A percentile compares a stretch with the other conserved stretches of the same genome.
Evolutionary conservation across 2,113 vertebrate species (phyloP).

Genomic region (Zonotrichia leucophrys): DNA sequence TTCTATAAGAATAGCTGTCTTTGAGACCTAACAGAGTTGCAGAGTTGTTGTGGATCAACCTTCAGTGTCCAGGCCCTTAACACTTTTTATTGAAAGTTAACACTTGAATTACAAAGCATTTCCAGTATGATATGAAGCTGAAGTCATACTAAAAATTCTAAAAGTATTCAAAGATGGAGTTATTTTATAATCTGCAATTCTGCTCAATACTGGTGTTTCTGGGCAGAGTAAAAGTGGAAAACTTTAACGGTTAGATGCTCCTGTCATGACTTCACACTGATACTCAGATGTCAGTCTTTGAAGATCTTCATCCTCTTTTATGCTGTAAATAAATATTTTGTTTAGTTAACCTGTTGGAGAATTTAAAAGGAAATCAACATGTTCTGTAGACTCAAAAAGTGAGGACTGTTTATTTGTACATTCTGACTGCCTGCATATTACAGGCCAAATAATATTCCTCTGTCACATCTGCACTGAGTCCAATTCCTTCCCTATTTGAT

Average conservation of each 20-base stretch:
- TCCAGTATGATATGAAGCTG: background rate
- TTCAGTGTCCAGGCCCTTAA: background rate
- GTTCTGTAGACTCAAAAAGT: background rate
- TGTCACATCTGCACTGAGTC: background rate
- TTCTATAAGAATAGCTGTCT: background rate
- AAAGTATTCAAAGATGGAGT: background rate
- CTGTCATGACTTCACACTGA: background rate
- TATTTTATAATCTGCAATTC: background rate
- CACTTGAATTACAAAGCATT: background rate
- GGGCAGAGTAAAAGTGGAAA: background rate
- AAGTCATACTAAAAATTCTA: background rate
- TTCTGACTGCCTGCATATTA: background rate
- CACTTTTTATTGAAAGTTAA: background rate
- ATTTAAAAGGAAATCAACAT: constrained; percentile 16
- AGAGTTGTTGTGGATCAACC: background rate
- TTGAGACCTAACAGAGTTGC: background rate
- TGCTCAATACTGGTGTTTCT: background rate
- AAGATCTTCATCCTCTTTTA: background rate
- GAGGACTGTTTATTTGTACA: constrained; percentile 7
- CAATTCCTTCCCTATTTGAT: background rate
- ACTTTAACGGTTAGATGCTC: background rate
- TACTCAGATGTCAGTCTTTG: background rate
- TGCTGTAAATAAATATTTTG: constrained; percentile 16
- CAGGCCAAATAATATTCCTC: background rate
- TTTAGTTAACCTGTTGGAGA: background rate